Conservation (phyloP, 1,140 invertebrate species). For the Dermatophagoides farinae region DNA sequence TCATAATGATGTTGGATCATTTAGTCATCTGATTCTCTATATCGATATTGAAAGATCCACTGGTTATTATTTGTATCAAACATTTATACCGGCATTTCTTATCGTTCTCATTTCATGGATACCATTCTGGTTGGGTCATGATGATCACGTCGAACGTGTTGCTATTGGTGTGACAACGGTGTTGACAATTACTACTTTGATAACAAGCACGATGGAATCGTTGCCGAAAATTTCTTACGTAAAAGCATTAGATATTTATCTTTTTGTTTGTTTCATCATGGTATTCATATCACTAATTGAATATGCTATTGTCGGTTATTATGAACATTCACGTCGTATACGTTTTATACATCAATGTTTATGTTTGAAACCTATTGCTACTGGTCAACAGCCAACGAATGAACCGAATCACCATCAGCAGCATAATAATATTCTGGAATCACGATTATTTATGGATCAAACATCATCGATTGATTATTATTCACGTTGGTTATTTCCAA, state of each 20-base stretch:
- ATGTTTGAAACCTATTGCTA: too few species aligned
- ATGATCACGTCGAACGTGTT: conserved; percentile 24
- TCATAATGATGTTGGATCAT: conserved; percentile 13
- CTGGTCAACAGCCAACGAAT: too few species aligned
- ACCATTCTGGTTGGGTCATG: conserved; percentile 22
- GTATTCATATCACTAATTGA: conserved; percentile 22
- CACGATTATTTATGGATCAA: too few species aligned
- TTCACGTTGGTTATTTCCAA: too few species aligned
- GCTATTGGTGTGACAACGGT: conserved; percentile 25
- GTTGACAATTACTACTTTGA: conserved; percentile 25
- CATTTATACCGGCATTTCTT: conserved; percentile 22
- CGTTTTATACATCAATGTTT: too few species aligned
- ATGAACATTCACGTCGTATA: not conserved
- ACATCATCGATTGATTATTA: too few species aligned
- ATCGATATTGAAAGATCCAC: conserved; percentile 22
- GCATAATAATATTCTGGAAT: too few species aligned
- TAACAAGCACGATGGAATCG: conserved; percentile 25
- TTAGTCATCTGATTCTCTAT: conserved; percentile 18
- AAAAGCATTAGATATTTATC: conserved; percentile 25
- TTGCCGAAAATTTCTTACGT: conserved; percentile 25
- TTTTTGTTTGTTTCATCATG: conserved; percentile 25
- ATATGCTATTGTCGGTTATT: conserved; percentile 20
- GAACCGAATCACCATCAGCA: too few species aligned
- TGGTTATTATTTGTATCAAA: conserved; percentile 21
- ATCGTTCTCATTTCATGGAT: conserved; percentile 23